Evolutionary conservation across 1,140 invertebrate species (phyloP).

Genomic region (Sitodiplosis mosellana): DNA sequence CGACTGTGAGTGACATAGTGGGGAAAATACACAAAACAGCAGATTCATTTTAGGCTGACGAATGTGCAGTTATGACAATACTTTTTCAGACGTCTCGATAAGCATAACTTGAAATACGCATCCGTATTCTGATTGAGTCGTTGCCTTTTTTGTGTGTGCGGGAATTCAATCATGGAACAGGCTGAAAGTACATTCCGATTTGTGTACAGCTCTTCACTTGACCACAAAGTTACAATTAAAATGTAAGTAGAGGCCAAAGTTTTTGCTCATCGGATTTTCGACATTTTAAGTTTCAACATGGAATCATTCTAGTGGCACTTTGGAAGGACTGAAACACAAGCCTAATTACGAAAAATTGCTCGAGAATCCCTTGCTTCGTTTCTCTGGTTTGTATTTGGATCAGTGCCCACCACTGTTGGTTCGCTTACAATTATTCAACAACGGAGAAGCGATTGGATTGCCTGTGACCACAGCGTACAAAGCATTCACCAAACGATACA

Average conservation of each 20-base stretch:
- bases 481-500: conserved; percentile 80
- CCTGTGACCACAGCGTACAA: conserved; percentile 87
- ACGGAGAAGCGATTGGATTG: conserved; percentile 64
- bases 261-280: conserved; percentile 4
- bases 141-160: too few relatives aligned
- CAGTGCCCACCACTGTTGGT: conserved; percentile 74
- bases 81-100: too few relatives aligned
- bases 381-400: conserved; percentile 69
- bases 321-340: conserved; percentile 71
- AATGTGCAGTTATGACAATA: too few relatives aligned
- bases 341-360: conserved; percentile 77
- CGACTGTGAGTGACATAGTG: too few relatives aligned
- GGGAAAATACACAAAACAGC: too few relatives aligned
- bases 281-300: neutral
- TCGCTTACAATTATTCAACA: conserved; percentile 69
- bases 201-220: conserved; percentile 80
- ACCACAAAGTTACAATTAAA: conserved; percentile 77
- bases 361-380: conserved; percentile 75
- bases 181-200: conserved; percentile 59
- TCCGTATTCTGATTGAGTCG: too few relatives aligned
- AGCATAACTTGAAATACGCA: too few relatives aligned
- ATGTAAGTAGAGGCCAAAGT: conserved; percentile 45
- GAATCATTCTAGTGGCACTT: conserved; percentile 50
- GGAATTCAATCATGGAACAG: neutral
- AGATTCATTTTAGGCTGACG: too few relatives aligned